Evolutionary conservation across 2,888 invertebrate genomes (phyloP), one percentile per base, ranked within the genome.

Genomic region (Gisinianus flammeolus): DNA sequence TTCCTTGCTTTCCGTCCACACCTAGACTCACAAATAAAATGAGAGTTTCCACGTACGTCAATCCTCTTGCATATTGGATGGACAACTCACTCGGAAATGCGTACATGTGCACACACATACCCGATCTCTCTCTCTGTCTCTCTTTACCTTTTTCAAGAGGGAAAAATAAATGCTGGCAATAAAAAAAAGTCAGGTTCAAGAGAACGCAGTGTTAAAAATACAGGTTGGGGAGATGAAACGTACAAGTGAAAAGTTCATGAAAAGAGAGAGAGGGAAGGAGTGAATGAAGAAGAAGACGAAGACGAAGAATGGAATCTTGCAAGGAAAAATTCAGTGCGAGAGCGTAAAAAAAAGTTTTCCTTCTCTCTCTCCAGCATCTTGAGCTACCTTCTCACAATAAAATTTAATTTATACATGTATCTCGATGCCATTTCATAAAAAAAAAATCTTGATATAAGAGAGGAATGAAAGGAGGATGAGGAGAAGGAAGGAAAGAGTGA

Each of bases 371-470:
- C 2, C 64, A 16, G 3, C 28, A 26, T 67, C 30, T 33, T 22
- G 31, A 12, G 33, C 67, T 33, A 67, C 67, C 67, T 67, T 67
- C 67, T 33, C 67, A 22, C 10, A 67, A 67, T 67, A 67, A 67
- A 67, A 67, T 67, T 33, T 67, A 67, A 67, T 67, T 67, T 67
- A 67, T 67, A 67, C 44, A 44, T 44, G 44, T 44, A 67, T 33
- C 67, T 30, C 33, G 19, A 67, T 67, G 67, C 33, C 67, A n/a
- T 67, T 67, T 67, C 67, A 67, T 67, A 67, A 67, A 33, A 30
- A 64, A 62, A 67, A 67, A 67, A 67, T 67, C 67, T 67, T 31
- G 33, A 19, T 33, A 19, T 16, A 66, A 66, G 19, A 66, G 12
- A 66, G 28, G 12, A 28, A n/a, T n/a, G n/a, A n/a, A n/a, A n/a